Evolutionary conservation across 2,113 vertebrate genomes (phyloP), one percentile per base, ranked within the genome.

Genomic region (Pelobates fuscus): DNA sequence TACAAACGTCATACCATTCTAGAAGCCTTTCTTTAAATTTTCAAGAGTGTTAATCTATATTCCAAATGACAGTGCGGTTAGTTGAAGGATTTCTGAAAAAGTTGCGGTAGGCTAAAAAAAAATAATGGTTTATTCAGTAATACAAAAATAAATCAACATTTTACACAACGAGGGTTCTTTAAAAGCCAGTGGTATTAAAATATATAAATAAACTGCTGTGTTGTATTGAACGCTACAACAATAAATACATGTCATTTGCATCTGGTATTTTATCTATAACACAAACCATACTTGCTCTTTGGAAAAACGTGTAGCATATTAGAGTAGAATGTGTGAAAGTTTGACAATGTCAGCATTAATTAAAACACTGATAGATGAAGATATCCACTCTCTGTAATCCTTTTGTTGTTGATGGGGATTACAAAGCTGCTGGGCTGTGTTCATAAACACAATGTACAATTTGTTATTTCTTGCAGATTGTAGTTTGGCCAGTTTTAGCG

Each of bases 131-230:
- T 10, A 37, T 55, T 20, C 20, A 55, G 5, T 12, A 61, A 8
- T 26, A 61, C 29, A 18, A 6, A 61, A n/a, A n/a, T n/a, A n/a
- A n/a, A n/a, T n/a, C n/a, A 18, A 30, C 6, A 17, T 29, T 61
- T 29, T 18, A 18, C 59, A 61, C 14, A 10, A 11, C 6, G 25
- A 18, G 17, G 25, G 59, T 30, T 15, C 17, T 52, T 2, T 25
- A 25, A 59, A 27, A 12, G 2, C 17, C 23, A 32, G 21, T 69
- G 29, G 46, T 21, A 55, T 69, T 23, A 57, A 57, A 11, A 21
- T 21, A n/a, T 2, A 32, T 82, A 78, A 86, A 86, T 86, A 83
- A 85, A 86, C 81, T 77, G 81, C 78, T 68, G 82, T 83, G 30
- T 15, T 30, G 25, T 55, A 52, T 12, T 58, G 54, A 18, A 15